Evolutionary conservation across 2,113 vertebrate species (phyloP).

Genomic region (Colistium nudipinnis): DNA sequence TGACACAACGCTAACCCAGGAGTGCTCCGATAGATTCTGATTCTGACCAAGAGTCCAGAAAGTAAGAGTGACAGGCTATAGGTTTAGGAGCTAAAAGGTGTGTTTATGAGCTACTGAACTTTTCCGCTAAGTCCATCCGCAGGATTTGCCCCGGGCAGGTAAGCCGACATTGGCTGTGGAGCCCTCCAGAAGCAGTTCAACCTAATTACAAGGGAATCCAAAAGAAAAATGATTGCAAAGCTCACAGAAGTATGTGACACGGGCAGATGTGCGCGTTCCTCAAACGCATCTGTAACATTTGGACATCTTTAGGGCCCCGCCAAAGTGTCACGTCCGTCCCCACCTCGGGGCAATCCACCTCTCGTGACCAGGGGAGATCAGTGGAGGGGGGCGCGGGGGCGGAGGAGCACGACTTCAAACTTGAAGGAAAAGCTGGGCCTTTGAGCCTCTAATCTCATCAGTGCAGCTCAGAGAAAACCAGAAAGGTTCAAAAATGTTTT

Average conservation of each 20-base stretch:
- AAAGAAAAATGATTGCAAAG: slow-evolving; percentile 11
- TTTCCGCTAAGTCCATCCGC: slow-evolving; percentile 6
- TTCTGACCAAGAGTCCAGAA: neutral
- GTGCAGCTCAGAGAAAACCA: slow-evolving; percentile 31
- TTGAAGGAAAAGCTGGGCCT: slow-evolving; percentile 13
- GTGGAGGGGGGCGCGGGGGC: neutral
- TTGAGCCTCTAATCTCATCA: slow-evolving; percentile 51
- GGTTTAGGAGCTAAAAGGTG: neutral
- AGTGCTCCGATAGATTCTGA: no score
- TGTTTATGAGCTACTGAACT: slow-evolving; percentile 9
- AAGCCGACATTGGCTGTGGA: neutral
- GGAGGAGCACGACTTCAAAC: neutral
- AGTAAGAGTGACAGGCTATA: neutral
- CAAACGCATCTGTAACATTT: slow-evolving; percentile 13
- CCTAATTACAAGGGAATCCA: slow-evolving; percentile 15
- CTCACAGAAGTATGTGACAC: neutral
- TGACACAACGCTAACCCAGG: neutral
- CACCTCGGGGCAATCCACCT: slow-evolving; percentile 9
- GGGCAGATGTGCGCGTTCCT: slow-evolving; percentile 3
- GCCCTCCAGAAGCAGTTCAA: slow-evolving; percentile 8
- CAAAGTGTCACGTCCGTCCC: neutral
- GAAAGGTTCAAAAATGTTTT: slow-evolving; percentile 26
- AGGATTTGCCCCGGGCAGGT: slow-evolving; percentile 50
- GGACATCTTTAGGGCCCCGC: neutral
- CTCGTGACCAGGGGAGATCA: slow-evolving; percentile 13